These are phyloP conservation scores for Hemichromis elongatus DNA, from an alignment of 2,113 vertebrate genomes.

Conservation along the genomic window DNA sequence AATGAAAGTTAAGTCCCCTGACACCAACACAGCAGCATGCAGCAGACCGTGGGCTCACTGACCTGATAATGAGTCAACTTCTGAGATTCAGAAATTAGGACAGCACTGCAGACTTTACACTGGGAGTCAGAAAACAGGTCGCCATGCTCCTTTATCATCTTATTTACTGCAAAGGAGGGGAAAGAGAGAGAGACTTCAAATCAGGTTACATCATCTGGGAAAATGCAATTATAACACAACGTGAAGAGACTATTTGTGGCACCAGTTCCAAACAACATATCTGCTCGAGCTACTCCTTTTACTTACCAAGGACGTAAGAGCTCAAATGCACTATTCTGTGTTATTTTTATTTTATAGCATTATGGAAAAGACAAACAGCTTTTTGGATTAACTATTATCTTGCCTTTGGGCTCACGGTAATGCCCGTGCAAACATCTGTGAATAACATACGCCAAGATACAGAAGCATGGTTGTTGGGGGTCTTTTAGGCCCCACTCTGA, in stretches of 20 bases:
- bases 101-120: conserved; percentile 94
- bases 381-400: neutral
- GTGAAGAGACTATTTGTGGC: neutral
- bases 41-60: conserved; percentile 30
- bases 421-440: neutral
- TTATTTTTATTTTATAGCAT: neutral
- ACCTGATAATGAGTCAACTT: conserved; percentile 98
- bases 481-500: neutral
- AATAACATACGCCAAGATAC: neutral
- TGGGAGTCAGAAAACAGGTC: conserved; percentile 91
- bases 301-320: neutral
- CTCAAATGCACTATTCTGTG: neutral
- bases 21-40: neutral
- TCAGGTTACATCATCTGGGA: neutral
- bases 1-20: neutral
- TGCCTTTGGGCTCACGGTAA: neutral
- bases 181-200: neutral
- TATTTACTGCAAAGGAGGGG: conserved; percentile 77
- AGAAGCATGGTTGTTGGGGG: neutral
- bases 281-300: neutral
- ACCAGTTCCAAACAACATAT: neutral
- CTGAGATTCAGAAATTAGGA: conserved; percentile 95
- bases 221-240: neutral
- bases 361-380: neutral
- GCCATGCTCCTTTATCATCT: conserved; percentile 88